A percentile compares a stretch with the other conserved stretches of the same genome.
Conservation (phyloP, 2,797 vertebrate species). For the Rhodeus uyekii region DNA sequence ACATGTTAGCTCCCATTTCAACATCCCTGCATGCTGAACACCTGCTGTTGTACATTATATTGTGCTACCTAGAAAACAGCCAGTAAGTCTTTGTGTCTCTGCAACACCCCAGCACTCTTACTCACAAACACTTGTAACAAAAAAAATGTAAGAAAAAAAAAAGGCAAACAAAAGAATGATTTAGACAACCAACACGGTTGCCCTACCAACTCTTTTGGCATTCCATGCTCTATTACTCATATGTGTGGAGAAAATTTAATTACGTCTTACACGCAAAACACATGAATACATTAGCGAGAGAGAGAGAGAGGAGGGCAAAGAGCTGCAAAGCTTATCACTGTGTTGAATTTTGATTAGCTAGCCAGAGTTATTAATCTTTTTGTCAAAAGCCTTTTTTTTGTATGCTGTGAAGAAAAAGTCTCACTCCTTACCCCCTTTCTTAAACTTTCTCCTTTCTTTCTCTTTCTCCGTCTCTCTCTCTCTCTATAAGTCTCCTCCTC, state of each 20-base stretch:
- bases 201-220: neutral
- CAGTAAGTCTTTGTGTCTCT: conserved; percentile 41
- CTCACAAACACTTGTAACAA: conserved; percentile 1
- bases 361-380: conserved; percentile 70
- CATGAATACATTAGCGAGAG: conserved; percentile 46
- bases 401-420: conserved; percentile 62
- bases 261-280: conserved; percentile 40
- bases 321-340: conserved; percentile 52
- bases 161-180: conserved; percentile 41
- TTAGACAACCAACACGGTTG: conserved; percentile 17
- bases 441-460: conserved; percentile 63
- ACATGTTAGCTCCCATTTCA: conserved; percentile 41
- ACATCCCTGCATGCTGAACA: conserved; percentile 47
- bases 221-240: conserved; percentile 22
- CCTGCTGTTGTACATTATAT: conserved; percentile 50
- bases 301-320: neutral
- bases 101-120: conserved; percentile 23
- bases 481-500: conserved; percentile 61
- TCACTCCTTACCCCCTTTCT: conserved; percentile 65
- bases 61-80: conserved; percentile 8
- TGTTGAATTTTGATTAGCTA: conserved; percentile 60
- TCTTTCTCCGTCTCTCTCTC: conserved; percentile 54
- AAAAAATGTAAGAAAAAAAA: neutral
- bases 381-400: conserved; percentile 66
- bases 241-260: conserved; percentile 50